Conservation (phyloP, 53 echinoderm and acorn worm genomes). For the Holothuria scabra region DNA sequence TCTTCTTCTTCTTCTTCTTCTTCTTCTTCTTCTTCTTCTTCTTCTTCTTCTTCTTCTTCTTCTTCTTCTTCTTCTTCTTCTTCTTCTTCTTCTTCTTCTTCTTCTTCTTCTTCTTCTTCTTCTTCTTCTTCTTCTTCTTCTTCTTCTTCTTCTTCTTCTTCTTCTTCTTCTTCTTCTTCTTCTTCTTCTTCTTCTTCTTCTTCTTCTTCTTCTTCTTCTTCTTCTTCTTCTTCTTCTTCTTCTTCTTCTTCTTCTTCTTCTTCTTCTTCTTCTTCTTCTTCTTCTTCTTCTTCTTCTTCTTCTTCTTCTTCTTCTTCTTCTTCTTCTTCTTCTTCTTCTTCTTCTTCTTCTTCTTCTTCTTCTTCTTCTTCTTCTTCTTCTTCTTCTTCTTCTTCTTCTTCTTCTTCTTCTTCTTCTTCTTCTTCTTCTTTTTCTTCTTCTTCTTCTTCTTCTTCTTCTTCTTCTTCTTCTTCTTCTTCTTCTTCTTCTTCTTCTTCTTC, state of each 20-base stretch:
- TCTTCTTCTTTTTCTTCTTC: constrained; percentile 37
- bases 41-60: background rate
- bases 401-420: background rate
- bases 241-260: background rate
- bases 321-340: background rate
- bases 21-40: background rate
- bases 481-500: background rate
- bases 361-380: background rate
- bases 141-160: background rate
- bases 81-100: background rate
- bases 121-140: background rate
- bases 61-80: background rate
- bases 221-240: background rate
- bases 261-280: background rate
- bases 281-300: background rate
- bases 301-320: background rate
- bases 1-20: background rate
- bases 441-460: background rate
- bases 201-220: background rate
- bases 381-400: background rate
- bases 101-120: background rate
- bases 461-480: background rate
- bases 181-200: background rate
- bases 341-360: background rate
- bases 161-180: background rate